These are phyloP conservation scores for Xiphophorus maculatus DNA, from an alignment of 2,113 vertebrate genomes.

Conservation along the genomic window DNA sequence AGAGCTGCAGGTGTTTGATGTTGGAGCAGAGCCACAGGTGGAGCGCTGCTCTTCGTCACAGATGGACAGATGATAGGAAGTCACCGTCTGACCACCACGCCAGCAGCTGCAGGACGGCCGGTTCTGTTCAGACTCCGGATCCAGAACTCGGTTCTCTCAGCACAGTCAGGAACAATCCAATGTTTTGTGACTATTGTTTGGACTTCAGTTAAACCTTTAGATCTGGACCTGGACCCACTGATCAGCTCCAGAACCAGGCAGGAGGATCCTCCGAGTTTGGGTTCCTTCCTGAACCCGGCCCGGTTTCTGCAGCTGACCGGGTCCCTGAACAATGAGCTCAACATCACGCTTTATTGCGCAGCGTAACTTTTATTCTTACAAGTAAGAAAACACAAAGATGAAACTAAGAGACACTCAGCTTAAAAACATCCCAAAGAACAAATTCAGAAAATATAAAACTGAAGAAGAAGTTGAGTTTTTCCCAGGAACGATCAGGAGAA, in stretches of 20 bases:
- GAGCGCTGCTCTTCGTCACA: constrained; percentile 6
- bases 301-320: no score
- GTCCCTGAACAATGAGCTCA: neutral
- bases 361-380: constrained; percentile 31
- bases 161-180: neutral
- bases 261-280: no score
- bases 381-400: constrained; percentile 17
- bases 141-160: neutral
- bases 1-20: constrained; percentile 23
- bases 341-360: neutral
- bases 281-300: no score
- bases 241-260: no score
- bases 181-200: neutral
- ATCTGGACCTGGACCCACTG: no score
- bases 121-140: neutral
- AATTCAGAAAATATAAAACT: neutral
- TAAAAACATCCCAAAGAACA: neutral
- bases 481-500: constrained; percentile 63
- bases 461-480: neutral
- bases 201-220: no score
- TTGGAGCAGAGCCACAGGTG: constrained; percentile 11
- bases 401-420: constrained; percentile 6
- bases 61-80: neutral
- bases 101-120: neutral
- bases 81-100: neutral